Base-by-base conservation (phyloP, 2,888 invertebrate species). In the Aporophyla nigra region DNA sequence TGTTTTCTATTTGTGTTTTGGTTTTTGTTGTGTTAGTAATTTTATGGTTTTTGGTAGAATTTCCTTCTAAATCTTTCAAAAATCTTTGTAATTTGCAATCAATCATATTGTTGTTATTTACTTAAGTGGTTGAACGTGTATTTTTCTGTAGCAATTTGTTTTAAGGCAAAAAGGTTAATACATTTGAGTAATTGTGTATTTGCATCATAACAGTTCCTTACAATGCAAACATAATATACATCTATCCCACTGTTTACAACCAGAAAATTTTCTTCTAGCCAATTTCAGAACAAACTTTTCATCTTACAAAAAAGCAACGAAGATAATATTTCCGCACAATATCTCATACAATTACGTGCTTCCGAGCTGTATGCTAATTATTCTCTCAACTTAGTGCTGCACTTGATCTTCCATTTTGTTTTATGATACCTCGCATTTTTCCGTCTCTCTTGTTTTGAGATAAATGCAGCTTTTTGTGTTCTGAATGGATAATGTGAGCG, bases 351-450 rank as follows among this genome's bases (percentile, higher is more conserved):
- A 86, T 82, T 84, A 86, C 87, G 87, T 87, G 86, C 88, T 82
- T 75, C 76, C 77, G 40, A 78, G 84, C 79, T 74, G 51, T 76
- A 85, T 80, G 90, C 92, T 93, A 94, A 94, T 94, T 94, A 93
- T 92, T 89, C 93, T 92, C 93, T 93, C 88, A 88, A 92, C 87
- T 91, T 89, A 89, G 88, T 89, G 89, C 92, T 92, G 88, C 86
- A 90, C 92, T 93, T 93, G 92, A 94, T 93, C 93, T 90, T 89
- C 89, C 87, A 83, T 87, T 85, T 81, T 69, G 80, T 83, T 80
- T 88, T 85, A 85, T 88, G 83, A 85, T 87, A 69, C 65, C 77
- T 71, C 76, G 84, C 88, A 86, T 90, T 91, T 90, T 91, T 92
- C 90, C 91, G 88, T 87, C 88, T 89, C 86, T 86, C 85, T 89